Conservation (phyloP, 2,888 invertebrate species). For the Apamea sordens region DNA sequence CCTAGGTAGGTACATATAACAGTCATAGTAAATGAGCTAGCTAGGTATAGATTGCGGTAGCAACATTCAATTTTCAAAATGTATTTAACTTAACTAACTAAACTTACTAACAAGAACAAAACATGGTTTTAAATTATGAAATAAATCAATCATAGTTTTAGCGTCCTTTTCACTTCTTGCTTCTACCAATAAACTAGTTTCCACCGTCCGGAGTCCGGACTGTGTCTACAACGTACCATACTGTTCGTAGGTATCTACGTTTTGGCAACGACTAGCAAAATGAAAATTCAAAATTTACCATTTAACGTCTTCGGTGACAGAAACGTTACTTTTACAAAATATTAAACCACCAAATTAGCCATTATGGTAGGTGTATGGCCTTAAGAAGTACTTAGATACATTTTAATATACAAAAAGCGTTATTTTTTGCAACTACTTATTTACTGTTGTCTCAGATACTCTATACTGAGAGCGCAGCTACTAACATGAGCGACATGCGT, state of each 20-base stretch:
- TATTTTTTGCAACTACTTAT: slow-evolving; percentile 26
- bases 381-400: not conserved
- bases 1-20: not conserved
- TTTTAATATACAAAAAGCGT: slow-evolving; percentile 1
- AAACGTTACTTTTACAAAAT: not conserved
- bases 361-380: not conserved
- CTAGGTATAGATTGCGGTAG: not conserved
- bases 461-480: slow-evolving; percentile 29
- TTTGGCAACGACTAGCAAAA: not conserved
- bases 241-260: not conserved
- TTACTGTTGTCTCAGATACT: not conserved
- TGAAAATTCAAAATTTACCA: not conserved
- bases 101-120: not conserved
- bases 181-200: no score
- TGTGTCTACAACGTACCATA: not conserved
- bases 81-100: no score
- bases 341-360: not conserved
- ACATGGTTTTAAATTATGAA: not conserved
- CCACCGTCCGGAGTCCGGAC: not conserved
- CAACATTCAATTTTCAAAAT: not conserved
- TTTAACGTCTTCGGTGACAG: not conserved
- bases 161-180: not conserved
- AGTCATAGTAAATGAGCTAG: not conserved
- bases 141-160: not conserved
- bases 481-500: slow-evolving; percentile 46